Base-by-base conservation (phyloP, 1,140 invertebrate species). In the Heliconius hermathena region DNA sequence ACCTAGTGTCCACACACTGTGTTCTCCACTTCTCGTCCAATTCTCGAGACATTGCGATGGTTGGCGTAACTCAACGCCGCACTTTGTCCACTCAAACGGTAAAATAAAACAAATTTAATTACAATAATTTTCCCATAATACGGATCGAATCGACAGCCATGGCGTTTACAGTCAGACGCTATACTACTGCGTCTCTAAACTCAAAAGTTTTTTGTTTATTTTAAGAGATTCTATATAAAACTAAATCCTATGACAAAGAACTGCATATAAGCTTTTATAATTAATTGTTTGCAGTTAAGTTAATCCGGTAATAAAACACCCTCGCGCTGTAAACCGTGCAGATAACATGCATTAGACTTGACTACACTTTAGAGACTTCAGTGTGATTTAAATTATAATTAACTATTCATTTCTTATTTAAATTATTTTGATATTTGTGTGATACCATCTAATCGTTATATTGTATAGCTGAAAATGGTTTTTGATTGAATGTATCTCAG, bases 281-380 rank as follows among this genome's bases (percentile, higher is more conserved):
- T 66, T 66, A 66, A 66, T 66, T 66, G 60, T 66, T 66, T 16
- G 60, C 60, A 66, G 60, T 66, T 66, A 29, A 66, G 22, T 29
- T 66, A 66, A 66, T 29, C 60, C 60, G 60, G 11, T 66, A 66
- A 66, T 66, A 66, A 66, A 66, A 66, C 60, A 29, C 60, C 60
- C 60, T 66, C 26, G 26, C 13, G 22, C 4, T 29, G n/a, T 29
- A 66, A 66, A 3, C 20, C 60, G 22, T 11, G 22, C 22, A 66
- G 22, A 66, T 26, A 26, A 66, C 60, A 29, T 66, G 60, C 11
- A 66, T 66, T 66, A 66, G 11, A 26, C 22, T 26, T 29, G 26
- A 66, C 8, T 29, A 66, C 60, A 66, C 60, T 66, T 29, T 29
- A 29, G 20, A 26, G 60, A 66, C 60, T 29, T 22, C n/a, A 66